Base-by-base conservation (phyloP, 2,113 vertebrate genomes). In the Myrmophylax atrothorax region DNA sequence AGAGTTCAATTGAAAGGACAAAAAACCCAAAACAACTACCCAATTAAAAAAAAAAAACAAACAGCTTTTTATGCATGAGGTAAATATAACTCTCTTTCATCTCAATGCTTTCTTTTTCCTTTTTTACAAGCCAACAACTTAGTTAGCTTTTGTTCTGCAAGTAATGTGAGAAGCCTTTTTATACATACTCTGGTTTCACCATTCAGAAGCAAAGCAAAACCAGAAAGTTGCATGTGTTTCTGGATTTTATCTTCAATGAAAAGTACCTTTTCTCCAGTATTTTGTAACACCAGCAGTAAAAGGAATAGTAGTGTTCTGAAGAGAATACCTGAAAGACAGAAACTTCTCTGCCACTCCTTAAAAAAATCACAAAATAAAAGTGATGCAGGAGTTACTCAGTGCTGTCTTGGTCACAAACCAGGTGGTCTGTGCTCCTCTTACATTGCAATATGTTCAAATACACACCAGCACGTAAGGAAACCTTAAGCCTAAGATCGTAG, bases 141-240 rank as follows among this genome's bases (percentile, higher is more conserved):
- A 60, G 59, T 86, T 96, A 40, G n/a, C 70, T 94, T 97, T 97
- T 96, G 74, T 96, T 97, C 93, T 91, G 42, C 50, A 93, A 58
- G 86, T 80, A 93, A 87, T 50, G 38, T 82, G 73, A 90, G 90
- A 93, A 40, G 16, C 31, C 56, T 78, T 96, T 87, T 82, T 75
- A 72, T 75, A 85, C 68, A 66, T 87, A 69, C 22, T 84, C 26
- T 97, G 46, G 20, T 93, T 97, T 96, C 78, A 85, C 64, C 69
- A 93, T 66, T 96, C 76, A 84, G 81, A 96, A 94, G 75, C 72
- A 95, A 97, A 97, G 68, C 35, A 95, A 97, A 95, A 95, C 6
- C 88, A 95, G 90, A 97, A 87, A 37, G 56, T 47, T 91, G 58
- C 35, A 52, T n/a, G 46, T 66, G 53, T 76, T 76, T 67, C 46